Evolutionary conservation across 2,113 vertebrate species (phyloP).

Genomic region (Heteronetta atricapilla): DNA sequence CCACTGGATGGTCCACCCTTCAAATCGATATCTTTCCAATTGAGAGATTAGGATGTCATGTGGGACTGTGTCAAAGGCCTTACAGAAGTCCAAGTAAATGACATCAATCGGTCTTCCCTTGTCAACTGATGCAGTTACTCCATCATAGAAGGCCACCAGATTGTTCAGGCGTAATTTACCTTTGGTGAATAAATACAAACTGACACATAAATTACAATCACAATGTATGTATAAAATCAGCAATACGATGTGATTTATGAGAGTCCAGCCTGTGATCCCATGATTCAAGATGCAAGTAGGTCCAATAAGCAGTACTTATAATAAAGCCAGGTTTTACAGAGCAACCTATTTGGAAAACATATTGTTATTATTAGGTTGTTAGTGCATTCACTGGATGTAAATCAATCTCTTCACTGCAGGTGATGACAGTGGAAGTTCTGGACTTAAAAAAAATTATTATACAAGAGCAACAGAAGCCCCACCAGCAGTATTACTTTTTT

Average conservation of each 20-base stretch:
- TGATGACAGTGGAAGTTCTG: slow-evolving; percentile 3
- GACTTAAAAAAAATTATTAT: slow-evolving; percentile 6
- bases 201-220: slow-evolving; percentile 25
- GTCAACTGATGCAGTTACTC: too few species aligned
- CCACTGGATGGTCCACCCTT: too few species aligned
- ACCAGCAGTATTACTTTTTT: background rate
- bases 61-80: too few species aligned
- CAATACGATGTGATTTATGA: slow-evolving; percentile 33
- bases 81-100: too few species aligned
- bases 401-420: background rate
- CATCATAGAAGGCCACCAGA: too few species aligned
- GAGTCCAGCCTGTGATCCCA: background rate
- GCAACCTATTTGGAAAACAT: slow-evolving; percentile 8
- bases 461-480: background rate
- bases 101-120: too few species aligned
- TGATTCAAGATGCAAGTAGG: background rate
- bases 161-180: too few species aligned
- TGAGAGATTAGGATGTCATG: too few species aligned
- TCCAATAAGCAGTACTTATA: slow-evolving; percentile 14
- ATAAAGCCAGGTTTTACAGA: slow-evolving; percentile 8
- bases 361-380: slow-evolving; percentile 45
- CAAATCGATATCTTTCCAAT: too few species aligned
- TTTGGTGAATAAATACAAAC: slow-evolving; percentile 24
- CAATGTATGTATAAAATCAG: slow-evolving; percentile 36
- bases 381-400: slow-evolving; percentile 11